Base-by-base conservation (phyloP, 1,140 invertebrate genomes). In the Cepaea nemoralis region DNA sequence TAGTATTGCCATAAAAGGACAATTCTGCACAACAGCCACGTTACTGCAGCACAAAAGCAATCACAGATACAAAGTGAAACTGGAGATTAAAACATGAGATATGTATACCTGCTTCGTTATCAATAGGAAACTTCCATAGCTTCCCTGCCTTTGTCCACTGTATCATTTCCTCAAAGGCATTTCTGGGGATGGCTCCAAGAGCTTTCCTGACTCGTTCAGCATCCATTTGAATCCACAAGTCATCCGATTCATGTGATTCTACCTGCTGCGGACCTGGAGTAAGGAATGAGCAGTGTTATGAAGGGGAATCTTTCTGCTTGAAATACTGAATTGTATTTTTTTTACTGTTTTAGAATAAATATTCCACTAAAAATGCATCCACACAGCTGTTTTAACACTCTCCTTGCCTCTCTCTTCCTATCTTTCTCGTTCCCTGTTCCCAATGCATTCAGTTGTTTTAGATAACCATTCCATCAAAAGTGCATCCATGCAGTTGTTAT, bases 121-220 rank as follows among this genome's bases (percentile, higher is more conserved):
- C 93, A 81, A 99, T 98, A 19, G 98, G 98, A 91, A 99, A 99
- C 76, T 95, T 94, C 98, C 98, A 99, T 14, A 99, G 86, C 92
- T 97, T 98, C 67, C 96, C 97, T 91, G 97, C 94, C 73, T 98
- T 94, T 0, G 98, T 99, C 97, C 97, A 98, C 71, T 94, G 87
- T 78, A 97, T 96, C 94, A 98, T 95, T 92, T 99, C 96, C 91
- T 94, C 95, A 90, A 97, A 98, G 86, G 95, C 95, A 93, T 99
- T 99, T 10, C 92, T 90, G 0, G 97, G 97, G 6, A 82, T 67
- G n/a, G 69, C 69, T 10, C 35, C 75, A 33, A 33, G 19, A 12
- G 55, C 16, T 19, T 0, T 33, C 16, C 59, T 35, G 31, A 82
- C 14, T 14, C 59, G 63, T 40, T 77, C 77, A 37, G 82, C 39